A percentile compares a stretch with the other conserved stretches of the same genome.
phyloP scores from a whole-genome alignment of 2,113 vertebrate species.

The Hippocampus comes region DNA sequence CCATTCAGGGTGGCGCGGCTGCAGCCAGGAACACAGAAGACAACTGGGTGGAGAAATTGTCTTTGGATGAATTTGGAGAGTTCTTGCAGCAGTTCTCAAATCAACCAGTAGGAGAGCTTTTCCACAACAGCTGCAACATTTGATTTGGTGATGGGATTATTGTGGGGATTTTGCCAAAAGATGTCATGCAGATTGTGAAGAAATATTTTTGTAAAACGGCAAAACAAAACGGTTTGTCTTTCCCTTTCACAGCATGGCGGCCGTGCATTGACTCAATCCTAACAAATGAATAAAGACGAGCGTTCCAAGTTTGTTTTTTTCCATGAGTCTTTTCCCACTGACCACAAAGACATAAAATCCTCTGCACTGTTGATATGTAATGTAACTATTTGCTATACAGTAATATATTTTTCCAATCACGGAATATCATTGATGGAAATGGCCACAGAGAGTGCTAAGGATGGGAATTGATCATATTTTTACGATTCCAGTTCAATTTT shows the following conservation, averaged over 20 bases:
- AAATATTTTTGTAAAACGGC: neutral
- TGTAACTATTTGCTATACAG: neutral
- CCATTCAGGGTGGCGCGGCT: slow-evolving; percentile 57
- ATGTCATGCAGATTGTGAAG: neutral
- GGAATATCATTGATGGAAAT: neutral
- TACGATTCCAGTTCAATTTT: no score
- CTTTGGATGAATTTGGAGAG: slow-evolving; percentile 47
- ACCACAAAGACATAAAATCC: neutral
- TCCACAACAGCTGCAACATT: slow-evolving; percentile 58
- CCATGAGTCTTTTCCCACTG: neutral
- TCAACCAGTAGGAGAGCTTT: slow-evolving; percentile 62
- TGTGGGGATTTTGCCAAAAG: neutral
- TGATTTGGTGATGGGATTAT: neutral
- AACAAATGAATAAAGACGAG: neutral
- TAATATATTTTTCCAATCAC: neutral
- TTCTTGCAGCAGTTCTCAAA: slow-evolving; percentile 65
- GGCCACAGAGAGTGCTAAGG: neutral
- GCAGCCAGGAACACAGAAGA: slow-evolving; percentile 63
- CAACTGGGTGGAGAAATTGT: slow-evolving; percentile 57
- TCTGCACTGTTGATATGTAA: neutral
- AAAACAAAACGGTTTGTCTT: neutral
- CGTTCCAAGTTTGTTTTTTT: neutral
- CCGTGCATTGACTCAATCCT: neutral
- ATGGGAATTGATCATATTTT: no score
- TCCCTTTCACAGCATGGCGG: neutral